A percentile compares a stretch with the other conserved stretches of the same genome.
Conservation (phyloP, 2,113 vertebrate genomes). For the Ptyas mucosa region DNA sequence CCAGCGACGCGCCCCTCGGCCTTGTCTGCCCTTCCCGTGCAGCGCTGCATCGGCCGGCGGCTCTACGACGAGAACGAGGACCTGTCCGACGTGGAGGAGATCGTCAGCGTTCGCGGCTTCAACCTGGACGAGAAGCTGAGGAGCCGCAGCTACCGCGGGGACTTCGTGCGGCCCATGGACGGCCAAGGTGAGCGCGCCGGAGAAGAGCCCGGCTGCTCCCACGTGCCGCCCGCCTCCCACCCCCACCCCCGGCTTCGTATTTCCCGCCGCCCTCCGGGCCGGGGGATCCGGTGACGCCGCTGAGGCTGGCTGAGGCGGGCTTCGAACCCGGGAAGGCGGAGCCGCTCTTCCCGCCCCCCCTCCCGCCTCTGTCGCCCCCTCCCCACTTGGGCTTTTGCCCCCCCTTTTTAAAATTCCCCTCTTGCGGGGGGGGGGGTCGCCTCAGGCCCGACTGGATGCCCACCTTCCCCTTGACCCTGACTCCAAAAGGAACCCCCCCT, state of each 20-base stretch:
- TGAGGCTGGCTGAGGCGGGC: neutral
- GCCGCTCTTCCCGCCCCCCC: neutral
- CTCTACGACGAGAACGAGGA: conserved; percentile 94
- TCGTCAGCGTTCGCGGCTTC: conserved; percentile 88
- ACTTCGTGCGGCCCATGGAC: conserved; percentile 86
- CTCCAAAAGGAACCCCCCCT: fast-evolving
- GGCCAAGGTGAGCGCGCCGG: conserved; percentile 95
- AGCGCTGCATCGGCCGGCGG: conserved; percentile 88
- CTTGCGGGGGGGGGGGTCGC: too few species aligned
- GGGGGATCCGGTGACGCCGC: conserved; percentile 70
- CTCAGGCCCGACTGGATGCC: neutral
- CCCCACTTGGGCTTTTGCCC: neutral
- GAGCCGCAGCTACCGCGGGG: conserved; percentile 78
- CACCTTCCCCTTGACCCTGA: neutral
- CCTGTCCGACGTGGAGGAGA: conserved; percentile 92
- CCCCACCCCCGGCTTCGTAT: conserved; percentile 71
- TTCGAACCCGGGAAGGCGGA: neutral
- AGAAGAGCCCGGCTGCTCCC: neutral
- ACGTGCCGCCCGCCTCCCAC: conserved; percentile 65
- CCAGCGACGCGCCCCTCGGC: neutral
- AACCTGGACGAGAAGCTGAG: conserved; percentile 90
- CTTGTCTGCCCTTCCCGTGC: neutral
- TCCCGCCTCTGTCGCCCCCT: neutral
- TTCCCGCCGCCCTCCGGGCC: conserved; percentile 72
- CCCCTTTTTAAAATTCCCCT: too few species aligned